Conservation (phyloP, 2,797 vertebrate genomes). For the Sebastes alutus region DNA sequence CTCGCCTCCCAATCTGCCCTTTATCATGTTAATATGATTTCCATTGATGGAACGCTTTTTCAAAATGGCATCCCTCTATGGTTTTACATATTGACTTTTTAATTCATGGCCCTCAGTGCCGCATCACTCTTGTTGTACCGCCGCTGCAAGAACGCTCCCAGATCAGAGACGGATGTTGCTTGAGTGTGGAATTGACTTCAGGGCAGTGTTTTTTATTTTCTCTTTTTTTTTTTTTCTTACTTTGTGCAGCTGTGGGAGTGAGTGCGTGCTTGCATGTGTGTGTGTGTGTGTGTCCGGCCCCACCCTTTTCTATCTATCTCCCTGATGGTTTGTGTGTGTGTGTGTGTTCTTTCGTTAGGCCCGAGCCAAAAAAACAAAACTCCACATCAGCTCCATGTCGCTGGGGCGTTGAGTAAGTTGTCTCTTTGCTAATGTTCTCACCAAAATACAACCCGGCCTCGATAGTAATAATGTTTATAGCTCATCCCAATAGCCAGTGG, state of each 20-base stretch:
- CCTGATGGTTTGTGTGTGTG: conserved; percentile 20
- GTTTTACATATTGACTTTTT: conserved; percentile 81
- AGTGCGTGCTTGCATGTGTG: background rate
- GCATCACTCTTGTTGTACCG: conserved; percentile 77
- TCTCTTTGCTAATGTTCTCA: conserved; percentile 63
- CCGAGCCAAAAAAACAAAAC: background rate
- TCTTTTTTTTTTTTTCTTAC: conserved; percentile 22
- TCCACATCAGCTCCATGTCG: conserved; percentile 28
- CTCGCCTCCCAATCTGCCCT: conserved; percentile 80
- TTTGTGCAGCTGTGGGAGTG: conserved; percentile 5
- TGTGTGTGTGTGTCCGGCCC: conserved; percentile 29
- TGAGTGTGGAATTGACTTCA: conserved; percentile 72
- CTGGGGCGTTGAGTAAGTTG: conserved; percentile 52
- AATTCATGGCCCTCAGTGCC: conserved; percentile 75
- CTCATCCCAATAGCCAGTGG: conserved; percentile 60
- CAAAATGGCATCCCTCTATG: conserved; percentile 79
- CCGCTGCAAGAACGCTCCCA: conserved; percentile 56
- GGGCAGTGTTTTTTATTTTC: conserved; percentile 57
- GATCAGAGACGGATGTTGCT: conserved; percentile 74
- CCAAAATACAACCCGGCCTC: conserved; percentile 63
- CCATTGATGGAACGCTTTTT: conserved; percentile 84
- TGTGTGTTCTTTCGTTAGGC: conserved; percentile 33
- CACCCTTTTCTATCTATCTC: conserved; percentile 36
- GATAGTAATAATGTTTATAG: conserved; percentile 68
- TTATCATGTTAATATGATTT: conserved; percentile 87